Evolutionary conservation across 2,888 invertebrate genomes (phyloP), one percentile per base, ranked within the genome.

Genomic region (Drosophila vallismaia): DNA sequence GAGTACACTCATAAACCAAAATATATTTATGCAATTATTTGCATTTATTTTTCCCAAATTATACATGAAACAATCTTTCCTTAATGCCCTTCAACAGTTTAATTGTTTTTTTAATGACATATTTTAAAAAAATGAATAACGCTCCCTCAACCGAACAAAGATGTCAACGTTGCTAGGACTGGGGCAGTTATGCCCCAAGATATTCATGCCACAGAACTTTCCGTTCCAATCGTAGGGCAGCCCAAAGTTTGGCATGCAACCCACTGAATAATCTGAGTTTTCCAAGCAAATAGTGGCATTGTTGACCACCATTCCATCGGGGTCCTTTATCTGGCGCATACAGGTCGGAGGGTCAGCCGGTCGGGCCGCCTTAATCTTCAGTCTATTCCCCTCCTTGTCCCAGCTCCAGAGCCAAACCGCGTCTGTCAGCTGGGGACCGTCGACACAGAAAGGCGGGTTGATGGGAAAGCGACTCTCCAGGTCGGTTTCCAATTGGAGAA

Each of bases 121-220:
- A n/a, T n/a, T n/a, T 36, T 4, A 10, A 4, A 10, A 36, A n/a
- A n/a, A 5, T 5, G 36, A 4, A 36, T 36, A 36, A 5, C n/a
- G 4, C n/a, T 10, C 52, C 48, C 6, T 45, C 40, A 76, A 38
- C 26, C 28, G 24, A 5, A 59, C 55, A 59, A 63, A 78, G 12
- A 75, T 45, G 60, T 75, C 74, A 0, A 48, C 50, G 0, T 6
- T 6, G 4, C 12, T 42, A 4, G 59, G 57, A n/a, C 79, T 2
- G 0, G 76, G 73, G 24, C 81, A 81, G 46, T 76, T 77, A 33
- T 74, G 81, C 2, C 81, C 81, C 29, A 58, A 3, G 0, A 84
- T 1, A 36, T 81, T 84, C 4, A 81, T 31, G 8, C 73, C 81
- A 46, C 85, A 81, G 14, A 84, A 76, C 6, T 72, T 76, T 56